Conservation (phyloP, 1,140 invertebrate species). For the Zeugodacus cucurbitae region DNA sequence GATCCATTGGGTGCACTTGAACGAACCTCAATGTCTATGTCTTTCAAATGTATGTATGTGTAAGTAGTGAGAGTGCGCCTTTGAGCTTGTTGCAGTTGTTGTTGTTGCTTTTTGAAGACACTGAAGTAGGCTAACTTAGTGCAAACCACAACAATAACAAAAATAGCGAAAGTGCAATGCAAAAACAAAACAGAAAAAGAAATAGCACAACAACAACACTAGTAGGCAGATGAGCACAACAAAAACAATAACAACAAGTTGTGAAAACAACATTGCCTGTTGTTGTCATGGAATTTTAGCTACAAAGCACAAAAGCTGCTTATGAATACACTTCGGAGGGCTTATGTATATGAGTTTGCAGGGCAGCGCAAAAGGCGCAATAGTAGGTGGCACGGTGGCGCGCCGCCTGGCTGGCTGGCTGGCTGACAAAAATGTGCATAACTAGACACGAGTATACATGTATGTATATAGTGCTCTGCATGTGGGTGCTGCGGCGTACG, state of each 20-base stretch:
- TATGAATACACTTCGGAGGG: conserved; percentile 7
- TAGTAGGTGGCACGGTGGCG: not conserved
- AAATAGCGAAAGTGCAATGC: conserved; percentile 23
- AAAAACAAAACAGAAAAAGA: not conserved
- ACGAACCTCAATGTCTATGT: conserved; percentile 38
- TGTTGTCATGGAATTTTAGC: not conserved
- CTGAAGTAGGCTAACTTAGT: conserved; percentile 40
- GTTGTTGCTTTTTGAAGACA: conserved; percentile 7
- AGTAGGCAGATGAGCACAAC: not conserved
- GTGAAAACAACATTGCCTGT: not conserved
- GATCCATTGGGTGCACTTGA: conserved; percentile 43
- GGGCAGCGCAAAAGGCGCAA: not conserved
- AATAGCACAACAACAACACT: not conserved
- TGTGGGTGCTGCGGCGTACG: not conserved
- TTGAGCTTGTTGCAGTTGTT: not conserved
- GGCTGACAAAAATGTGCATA: not conserved
- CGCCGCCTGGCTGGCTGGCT: no score
- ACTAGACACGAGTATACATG: not conserved
- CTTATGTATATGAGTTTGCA: conserved; percentile 4
- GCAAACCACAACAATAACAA: conserved; percentile 28
- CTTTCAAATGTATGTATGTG: not conserved
- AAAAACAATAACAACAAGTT: not conserved
- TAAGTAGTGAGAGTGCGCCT: not conserved
- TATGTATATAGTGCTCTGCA: not conserved
- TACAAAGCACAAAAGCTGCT: conserved; percentile 28